Percentiles rank a stretch among this genome's conserved stretches.
phyloP scores from a whole-genome alignment of 2,113 vertebrate genomes.

The Gasterosteus aculeatus region DNA sequence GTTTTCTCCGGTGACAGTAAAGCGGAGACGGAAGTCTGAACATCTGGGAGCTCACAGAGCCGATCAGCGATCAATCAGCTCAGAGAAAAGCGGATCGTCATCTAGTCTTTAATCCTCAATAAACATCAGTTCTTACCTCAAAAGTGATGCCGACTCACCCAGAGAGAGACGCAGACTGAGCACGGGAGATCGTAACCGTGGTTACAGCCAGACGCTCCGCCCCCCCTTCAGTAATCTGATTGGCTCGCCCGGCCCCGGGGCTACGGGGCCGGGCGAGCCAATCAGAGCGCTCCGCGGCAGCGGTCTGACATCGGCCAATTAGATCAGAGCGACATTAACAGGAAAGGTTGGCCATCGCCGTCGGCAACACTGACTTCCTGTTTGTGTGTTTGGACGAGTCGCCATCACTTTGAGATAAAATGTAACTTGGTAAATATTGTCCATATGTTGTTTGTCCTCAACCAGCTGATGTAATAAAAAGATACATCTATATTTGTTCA shows the following conservation, averaged over 20 bases:
- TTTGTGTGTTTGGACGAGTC: background rate
- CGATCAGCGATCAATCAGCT: no score
- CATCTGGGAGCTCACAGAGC: no score
- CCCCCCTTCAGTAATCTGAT: slow-evolving; percentile 54
- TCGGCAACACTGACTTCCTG: slow-evolving; percentile 22
- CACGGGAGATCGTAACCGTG: slow-evolving; percentile 5
- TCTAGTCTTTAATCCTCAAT: no score
- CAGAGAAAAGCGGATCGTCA: no score
- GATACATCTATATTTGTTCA: no score
- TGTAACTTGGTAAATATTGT: background rate
- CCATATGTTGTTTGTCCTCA: no score
- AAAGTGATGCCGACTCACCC: background rate
- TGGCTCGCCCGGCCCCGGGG: slow-evolving; percentile 53
- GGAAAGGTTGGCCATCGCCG: slow-evolving; percentile 15
- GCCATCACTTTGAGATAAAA: background rate
- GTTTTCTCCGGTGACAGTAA: no score
- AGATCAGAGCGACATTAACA: slow-evolving; percentile 39
- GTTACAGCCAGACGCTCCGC: slow-evolving; percentile 21
- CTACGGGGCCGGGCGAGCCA: slow-evolving; percentile 23
- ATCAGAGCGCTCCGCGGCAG: background rate
- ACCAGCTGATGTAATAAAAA: no score
- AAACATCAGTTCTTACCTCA: slow-evolving; percentile 11
- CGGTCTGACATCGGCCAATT: slow-evolving; percentile 44
- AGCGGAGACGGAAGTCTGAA: no score
- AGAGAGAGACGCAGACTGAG: slow-evolving; percentile 11